Evolutionary conservation across 2,113 vertebrate species (phyloP), one percentile per base, ranked within the genome.

Genomic region (Gallinago paraguaiae): DNA sequence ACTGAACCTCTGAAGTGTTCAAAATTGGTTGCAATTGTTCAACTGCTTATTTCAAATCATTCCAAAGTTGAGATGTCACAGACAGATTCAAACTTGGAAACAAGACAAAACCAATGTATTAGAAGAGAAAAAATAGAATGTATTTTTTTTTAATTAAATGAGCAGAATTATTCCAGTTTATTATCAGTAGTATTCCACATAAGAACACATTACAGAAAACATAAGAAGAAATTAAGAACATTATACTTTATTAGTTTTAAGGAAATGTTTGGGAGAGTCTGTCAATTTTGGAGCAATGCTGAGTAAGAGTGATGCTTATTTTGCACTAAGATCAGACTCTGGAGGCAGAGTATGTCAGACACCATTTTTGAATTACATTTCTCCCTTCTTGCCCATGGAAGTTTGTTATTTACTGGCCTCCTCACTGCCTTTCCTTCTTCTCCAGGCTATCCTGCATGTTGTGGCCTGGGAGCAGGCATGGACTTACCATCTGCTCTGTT

Each of bases 401-500:
- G 2, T 78, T 70, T 23, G 5, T 50, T 24, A 83, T 90, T 85
- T 80, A 54, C 28, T 50, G 9, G 3, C 65, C 31, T 93, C 12
- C 11, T 61, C 2, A 4, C 3, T 65, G 9, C 8, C 5, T 77
- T 81, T 63, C 4, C 6, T 53, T 76, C 6, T 53, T 76, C 46
- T 80, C 17, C 50, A 61, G 41, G 22, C 33, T 79, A 7, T 31
- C 10, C 5, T 48, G 6, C 0, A 0, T 41, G 6, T 16, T 72
- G 13, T 22, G 25, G 25, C 15, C 7, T 7, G 2, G 12, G 4
- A 87, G 45, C 10, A 82, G 13, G 4, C 20, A 64, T 0, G 2
- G 16, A 67, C 1, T 56, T 84, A 28, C 5, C 13, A 45, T 10
- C 15, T 51, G 7, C 31, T 65, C 39, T 63, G 6, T 39, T 78